These are phyloP conservation scores for Gonatopus flavifemur DNA, from an alignment of 1,140 invertebrate genomes.

Conservation along the genomic window DNA sequence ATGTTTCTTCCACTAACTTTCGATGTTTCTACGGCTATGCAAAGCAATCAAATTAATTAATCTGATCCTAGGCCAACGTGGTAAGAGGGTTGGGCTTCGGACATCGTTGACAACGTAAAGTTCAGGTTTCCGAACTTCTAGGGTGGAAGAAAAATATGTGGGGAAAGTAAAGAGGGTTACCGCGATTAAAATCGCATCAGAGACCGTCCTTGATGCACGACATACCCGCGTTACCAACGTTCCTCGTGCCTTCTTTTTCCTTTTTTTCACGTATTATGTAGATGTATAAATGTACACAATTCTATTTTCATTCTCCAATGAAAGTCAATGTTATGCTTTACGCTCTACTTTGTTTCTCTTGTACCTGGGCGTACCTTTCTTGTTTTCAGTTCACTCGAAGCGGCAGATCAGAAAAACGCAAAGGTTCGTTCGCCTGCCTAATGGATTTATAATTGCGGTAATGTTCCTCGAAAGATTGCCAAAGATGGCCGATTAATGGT, in stretches of 20 bases:
- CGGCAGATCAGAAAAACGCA: slow-evolving; percentile 36
- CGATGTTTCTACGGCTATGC: not conserved
- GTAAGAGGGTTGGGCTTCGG: slow-evolving; percentile 29
- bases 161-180: slow-evolving; percentile 27
- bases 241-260: not conserved
- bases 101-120: slow-evolving; percentile 13
- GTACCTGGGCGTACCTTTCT: slow-evolving; percentile 9
- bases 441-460: slow-evolving; percentile 52
- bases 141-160: slow-evolving; percentile 25
- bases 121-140: slow-evolving; percentile 8
- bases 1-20: not conserved
- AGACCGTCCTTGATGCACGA: slow-evolving; percentile 39
- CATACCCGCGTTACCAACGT: slow-evolving; percentile 40
- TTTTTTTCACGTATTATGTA: not conserved
- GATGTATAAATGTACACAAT: too few relatives aligned
- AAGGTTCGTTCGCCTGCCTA: slow-evolving; percentile 33
- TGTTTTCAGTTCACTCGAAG: slow-evolving; percentile 12
- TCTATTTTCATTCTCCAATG: too few relatives aligned
- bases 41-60: slow-evolving; percentile 30
- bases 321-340: too few relatives aligned
- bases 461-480: slow-evolving; percentile 26
- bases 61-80: slow-evolving; percentile 18
- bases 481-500: too few relatives aligned
- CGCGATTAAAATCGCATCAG: slow-evolving; percentile 51
- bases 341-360: too few relatives aligned